A percentile compares a stretch with the other conserved stretches of the same genome.
Evolutionary conservation across 2,113 vertebrate species (phyloP).

Genomic region (Ellobius talpinus): DNA sequence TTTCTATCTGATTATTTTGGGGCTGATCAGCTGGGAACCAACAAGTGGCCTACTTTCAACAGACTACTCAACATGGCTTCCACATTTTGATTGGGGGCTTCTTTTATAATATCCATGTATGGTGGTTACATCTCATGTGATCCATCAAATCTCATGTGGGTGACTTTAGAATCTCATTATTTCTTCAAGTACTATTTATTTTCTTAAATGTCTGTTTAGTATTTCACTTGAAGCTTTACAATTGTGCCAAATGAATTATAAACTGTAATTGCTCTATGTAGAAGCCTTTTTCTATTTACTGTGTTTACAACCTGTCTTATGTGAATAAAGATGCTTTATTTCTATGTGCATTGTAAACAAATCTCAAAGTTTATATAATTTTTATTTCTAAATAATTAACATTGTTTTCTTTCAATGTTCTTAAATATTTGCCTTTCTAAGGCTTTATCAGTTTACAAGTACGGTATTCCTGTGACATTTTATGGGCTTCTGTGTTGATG

Average conservation of each 20-base stretch:
- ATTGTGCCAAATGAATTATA: neutral
- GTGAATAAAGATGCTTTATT: conserved; percentile 20
- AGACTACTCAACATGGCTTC: too few species aligned
- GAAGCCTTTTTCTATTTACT: neutral
- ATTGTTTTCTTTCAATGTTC: neutral
- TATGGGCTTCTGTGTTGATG: neutral
- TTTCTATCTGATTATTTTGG: too few species aligned
- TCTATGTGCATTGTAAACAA: neutral
- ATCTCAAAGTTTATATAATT: neutral
- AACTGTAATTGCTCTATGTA: neutral
- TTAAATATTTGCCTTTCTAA: neutral
- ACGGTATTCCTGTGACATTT: neutral
- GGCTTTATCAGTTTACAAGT: neutral
- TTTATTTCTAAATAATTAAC: neutral
- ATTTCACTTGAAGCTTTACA: neutral
- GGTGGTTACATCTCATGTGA: too few species aligned
- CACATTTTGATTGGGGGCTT: too few species aligned
- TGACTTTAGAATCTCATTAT: neutral
- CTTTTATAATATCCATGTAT: too few species aligned
- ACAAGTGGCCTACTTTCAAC: too few species aligned
- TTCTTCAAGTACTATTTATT: neutral
- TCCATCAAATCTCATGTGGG: neutral
- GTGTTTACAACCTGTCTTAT: neutral
- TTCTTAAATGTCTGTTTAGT: neutral
- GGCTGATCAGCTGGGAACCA: too few species aligned